These are phyloP conservation scores for Notamacropus eugenii DNA, from an alignment of 2,797 vertebrate genomes.

Conservation along the genomic window DNA sequence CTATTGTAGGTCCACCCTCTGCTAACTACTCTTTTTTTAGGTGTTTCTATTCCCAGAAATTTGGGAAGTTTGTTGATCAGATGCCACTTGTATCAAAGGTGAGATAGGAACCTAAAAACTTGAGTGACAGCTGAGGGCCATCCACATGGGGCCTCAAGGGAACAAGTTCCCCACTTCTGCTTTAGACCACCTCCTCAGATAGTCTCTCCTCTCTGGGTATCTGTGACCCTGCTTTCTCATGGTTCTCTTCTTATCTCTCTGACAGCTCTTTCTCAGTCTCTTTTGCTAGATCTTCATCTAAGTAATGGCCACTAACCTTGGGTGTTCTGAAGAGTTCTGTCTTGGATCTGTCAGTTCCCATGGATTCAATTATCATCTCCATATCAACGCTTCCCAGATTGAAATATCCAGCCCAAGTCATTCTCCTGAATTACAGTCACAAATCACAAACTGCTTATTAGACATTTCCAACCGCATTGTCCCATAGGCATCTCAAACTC, in stretches of 20 bases:
- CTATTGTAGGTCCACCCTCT: not conserved
- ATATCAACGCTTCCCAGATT: not conserved
- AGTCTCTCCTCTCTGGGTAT: not conserved
- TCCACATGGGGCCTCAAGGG: slow-evolving; percentile 53
- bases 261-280: not conserved
- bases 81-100: slow-evolving; percentile 90
- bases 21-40: slow-evolving; percentile 57
- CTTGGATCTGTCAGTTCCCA: not conserved
- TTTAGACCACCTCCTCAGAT: not conserved
- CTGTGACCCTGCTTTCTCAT: not conserved
- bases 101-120: slow-evolving; percentile 88
- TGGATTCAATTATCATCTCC: not conserved
- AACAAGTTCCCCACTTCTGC: too few species aligned
- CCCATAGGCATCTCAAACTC: not conserved
- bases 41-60: slow-evolving; percentile 84
- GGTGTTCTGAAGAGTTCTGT: not conserved
- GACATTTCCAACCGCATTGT: not conserved
- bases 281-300: not conserved
- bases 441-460: not conserved
- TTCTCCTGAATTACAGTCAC: not conserved
- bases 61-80: slow-evolving; percentile 85
- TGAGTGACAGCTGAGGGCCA: slow-evolving; percentile 93
- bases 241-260: not conserved
- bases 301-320: not conserved
- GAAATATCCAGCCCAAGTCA: not conserved